Evolutionary conservation across 2,113 vertebrate genomes (phyloP).

Genomic region (Oryzias javanicus): DNA sequence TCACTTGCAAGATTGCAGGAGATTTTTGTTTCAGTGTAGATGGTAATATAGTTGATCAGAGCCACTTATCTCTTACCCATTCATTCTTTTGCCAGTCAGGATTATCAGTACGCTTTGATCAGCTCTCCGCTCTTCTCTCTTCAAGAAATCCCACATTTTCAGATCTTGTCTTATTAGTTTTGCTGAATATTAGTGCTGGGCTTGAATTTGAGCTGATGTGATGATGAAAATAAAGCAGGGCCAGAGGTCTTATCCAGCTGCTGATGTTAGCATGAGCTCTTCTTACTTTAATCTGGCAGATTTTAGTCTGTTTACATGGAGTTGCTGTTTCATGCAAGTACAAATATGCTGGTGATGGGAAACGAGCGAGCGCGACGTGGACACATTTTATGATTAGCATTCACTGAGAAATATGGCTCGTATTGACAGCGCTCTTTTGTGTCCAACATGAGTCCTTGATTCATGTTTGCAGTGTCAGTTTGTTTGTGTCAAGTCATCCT

Average conservation of each 20-base stretch:
- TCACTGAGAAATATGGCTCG: background rate
- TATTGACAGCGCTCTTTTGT: background rate
- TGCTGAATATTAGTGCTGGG: background rate
- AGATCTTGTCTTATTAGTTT: background rate
- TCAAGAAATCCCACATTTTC: slow-evolving; percentile 2
- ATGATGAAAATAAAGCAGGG: slow-evolving; percentile 22
- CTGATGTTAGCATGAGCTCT: slow-evolving; percentile 38
- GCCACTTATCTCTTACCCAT: background rate
- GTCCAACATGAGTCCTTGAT: slow-evolving; percentile 22
- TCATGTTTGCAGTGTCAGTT: slow-evolving; percentile 24
- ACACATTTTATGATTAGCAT: slow-evolving; percentile 13
- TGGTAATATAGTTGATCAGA: slow-evolving; percentile 3
- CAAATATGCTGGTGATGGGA: slow-evolving; percentile 21
- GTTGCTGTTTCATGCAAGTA: slow-evolving; percentile 14
- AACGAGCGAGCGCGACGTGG: background rate
- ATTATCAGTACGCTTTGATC: slow-evolving; percentile 15
- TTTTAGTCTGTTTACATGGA: slow-evolving; percentile 12
- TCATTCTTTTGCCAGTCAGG: slow-evolving; percentile 7
- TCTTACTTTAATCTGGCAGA: slow-evolving; percentile 22
- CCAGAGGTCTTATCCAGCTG: slow-evolving; percentile 32
- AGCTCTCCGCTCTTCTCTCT: background rate
- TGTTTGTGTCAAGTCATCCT: slow-evolving; percentile 23
- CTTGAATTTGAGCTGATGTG: slow-evolving; percentile 14
- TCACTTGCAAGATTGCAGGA: background rate
- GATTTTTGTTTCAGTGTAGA: background rate